Percentiles rank a stretch among this genome's conserved stretches.
Evolutionary conservation across 2,888 invertebrate species (phyloP).

Genomic region (Acronicta psi): DNA sequence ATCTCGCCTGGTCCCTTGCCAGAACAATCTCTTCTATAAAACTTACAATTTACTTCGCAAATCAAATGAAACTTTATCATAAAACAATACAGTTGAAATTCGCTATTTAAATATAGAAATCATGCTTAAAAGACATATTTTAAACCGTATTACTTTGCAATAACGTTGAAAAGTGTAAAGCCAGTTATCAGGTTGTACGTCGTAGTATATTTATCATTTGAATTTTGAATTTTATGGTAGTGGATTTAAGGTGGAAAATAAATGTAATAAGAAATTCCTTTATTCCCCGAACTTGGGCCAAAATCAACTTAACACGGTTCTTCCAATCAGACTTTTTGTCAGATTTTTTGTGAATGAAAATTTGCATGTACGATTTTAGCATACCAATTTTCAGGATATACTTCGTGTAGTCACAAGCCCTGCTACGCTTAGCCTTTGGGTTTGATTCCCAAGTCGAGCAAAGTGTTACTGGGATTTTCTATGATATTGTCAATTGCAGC

Average conservation of each 20-base stretch:
- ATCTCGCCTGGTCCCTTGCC: slow-evolving; percentile 41
- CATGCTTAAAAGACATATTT: slow-evolving; percentile 1
- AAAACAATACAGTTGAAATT: slow-evolving; percentile 2
- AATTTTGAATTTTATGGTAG: slow-evolving; percentile 3
- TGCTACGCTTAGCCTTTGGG: too few relatives aligned
- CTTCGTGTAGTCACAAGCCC: too few relatives aligned
- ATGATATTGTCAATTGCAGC: too few relatives aligned
- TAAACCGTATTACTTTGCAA: slow-evolving; percentile 18
- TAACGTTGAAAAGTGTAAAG: slow-evolving; percentile 26
- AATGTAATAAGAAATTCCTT: slow-evolving; percentile 26
- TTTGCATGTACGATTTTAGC: slow-evolving; percentile 15
- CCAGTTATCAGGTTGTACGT: slow-evolving; percentile 13
- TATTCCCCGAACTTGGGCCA: slow-evolving; percentile 8
- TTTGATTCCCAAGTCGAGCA: too few relatives aligned
- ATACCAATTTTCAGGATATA: slow-evolving; percentile 2
- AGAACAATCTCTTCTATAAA: slow-evolving; percentile 21
- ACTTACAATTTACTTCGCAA: slow-evolving; percentile 3
- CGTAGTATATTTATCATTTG: neutral
- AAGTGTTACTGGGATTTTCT: too few relatives aligned
- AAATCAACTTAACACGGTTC: slow-evolving; percentile 17
- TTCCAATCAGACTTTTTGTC: slow-evolving; percentile 28
- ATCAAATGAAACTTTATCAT: neutral
- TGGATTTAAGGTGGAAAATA: slow-evolving; percentile 5
- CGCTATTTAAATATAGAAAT: neutral
- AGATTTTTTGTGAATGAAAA: slow-evolving; percentile 1